phyloP scores from a whole-genome alignment of 2,797 vertebrate species.

The Lutjanus argentimaculatus region DNA sequence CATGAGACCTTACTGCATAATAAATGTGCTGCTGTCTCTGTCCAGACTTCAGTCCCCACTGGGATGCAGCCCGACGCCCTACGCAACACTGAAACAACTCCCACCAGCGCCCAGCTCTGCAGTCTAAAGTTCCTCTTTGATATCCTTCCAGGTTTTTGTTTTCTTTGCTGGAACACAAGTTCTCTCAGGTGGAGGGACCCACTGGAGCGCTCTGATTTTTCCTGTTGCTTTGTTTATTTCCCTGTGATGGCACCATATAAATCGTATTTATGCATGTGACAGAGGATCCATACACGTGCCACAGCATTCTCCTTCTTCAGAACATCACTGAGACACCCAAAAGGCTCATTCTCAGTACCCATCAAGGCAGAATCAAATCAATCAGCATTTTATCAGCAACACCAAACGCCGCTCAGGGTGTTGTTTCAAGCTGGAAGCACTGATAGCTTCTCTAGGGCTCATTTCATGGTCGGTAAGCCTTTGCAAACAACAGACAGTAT shows the following conservation, averaged over 20 bases:
- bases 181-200: constrained; percentile 30
- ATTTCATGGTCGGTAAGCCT: constrained; percentile 67
- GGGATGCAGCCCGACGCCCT: constrained; percentile 44
- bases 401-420: constrained; percentile 23
- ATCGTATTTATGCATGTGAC: constrained; percentile 38
- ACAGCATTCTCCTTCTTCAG: not conserved
- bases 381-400: constrained; percentile 55
- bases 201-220: constrained; percentile 16
- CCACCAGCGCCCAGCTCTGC: constrained; percentile 50
- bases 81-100: constrained; percentile 42
- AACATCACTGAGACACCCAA: constrained; percentile 9
- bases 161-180: constrained; percentile 51
- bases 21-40: constrained; percentile 49
- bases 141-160: constrained; percentile 58
- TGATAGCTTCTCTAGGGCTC: constrained; percentile 58
- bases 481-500: constrained; percentile 60
- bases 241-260: constrained; percentile 17
- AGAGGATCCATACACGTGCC: constrained; percentile 17
- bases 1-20: constrained; percentile 43
- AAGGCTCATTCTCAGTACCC: constrained; percentile 13
- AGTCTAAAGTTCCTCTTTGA: constrained; percentile 51
- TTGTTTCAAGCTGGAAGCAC: constrained; percentile 40
- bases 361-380: constrained; percentile 52
- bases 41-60: constrained; percentile 56
- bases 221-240: constrained; percentile 47